Evolutionary conservation across 2,113 vertebrate genomes (phyloP).

Genomic region (Arvicanthis niloticus): DNA sequence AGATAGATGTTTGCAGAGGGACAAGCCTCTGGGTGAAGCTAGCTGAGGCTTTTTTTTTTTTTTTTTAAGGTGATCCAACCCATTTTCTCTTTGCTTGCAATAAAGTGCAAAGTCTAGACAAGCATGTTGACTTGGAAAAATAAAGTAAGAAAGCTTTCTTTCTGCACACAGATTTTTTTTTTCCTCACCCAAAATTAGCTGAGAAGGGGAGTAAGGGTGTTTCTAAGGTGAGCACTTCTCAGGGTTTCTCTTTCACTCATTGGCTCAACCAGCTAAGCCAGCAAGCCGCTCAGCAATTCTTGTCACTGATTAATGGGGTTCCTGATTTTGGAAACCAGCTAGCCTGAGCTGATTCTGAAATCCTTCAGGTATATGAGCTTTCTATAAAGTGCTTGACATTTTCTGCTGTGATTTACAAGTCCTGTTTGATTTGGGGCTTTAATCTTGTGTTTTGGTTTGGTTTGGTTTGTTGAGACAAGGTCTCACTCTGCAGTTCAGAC

Average conservation of each 20-base stretch:
- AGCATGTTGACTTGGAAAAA: conserved; percentile 31
- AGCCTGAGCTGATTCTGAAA: accelerated
- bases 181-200: background rate
- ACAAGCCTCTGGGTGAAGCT: conserved; percentile 66
- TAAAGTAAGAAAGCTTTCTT: background rate
- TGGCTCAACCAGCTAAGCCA: background rate
- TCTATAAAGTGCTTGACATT: conserved; percentile 66
- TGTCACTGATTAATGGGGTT: background rate
- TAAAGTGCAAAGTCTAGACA: conserved; percentile 68
- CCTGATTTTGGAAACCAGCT: conserved; percentile 20
- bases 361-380: conserved; percentile 15
- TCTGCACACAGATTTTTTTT: conserved; percentile 32
- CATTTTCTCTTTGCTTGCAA: conserved; percentile 74
- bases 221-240: background rate
- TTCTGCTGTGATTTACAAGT: conserved; percentile 63
- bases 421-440: background rate
- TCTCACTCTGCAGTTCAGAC: background rate
- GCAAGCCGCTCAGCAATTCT: accelerated
- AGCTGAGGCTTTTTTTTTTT: conserved; percentile 55
- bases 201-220: background rate
- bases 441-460: background rate
- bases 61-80: conserved; percentile 72
- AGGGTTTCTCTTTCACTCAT: background rate
- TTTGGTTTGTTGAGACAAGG: background rate
- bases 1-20: conserved; percentile 60